Base-by-base conservation (phyloP, 1,140 invertebrate genomes). In the Zaprionus davidi region DNA sequence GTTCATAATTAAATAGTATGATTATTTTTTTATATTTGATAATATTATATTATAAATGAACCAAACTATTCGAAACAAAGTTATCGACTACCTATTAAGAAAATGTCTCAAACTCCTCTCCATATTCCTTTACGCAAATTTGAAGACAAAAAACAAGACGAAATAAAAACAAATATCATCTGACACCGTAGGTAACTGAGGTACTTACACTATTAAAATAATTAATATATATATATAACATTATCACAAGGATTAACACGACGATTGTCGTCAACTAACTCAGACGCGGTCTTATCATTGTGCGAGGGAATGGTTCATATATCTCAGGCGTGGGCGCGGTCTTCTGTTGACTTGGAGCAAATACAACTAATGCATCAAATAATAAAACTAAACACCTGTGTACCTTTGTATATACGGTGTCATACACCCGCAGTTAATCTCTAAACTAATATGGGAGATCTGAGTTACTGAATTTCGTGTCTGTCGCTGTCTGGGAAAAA, bases 401-500 rank as follows among this genome's bases (percentile, higher is more conserved):
- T 46, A 34, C 58, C 38, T 24, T 6, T 17, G n/a, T 17, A n/a
- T 34, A 66, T 7, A 46, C 24, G n/a, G 55, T 22, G 31, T 44
- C 24, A 66, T 31, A 34, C 51, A 9, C 15, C 17, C 13, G 17
- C 17, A 11, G n/a, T 9, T 59, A 64, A 64, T 64, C 46, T 64
- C 20, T 53, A 38, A 31, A 22, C 36, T 38, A 74, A 62, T 70
- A 24, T 44, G 64, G 41, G 31, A 65, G 57, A 26, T 65, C 28
- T 20, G 20, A 22, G 49, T 9, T 6, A 12, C 28, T 20, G n/a
- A 64, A 26, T 34, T 76, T 63, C 66, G 71, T 75, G 81, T 57
- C 56, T 46, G 36, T 41, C 15, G 15, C 17, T 26, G 22, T 58
- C 59, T 83, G 81, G 60, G 83, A 82, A 82, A 57, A 1, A 69